Conservation (phyloP, 1,140 invertebrate genomes). For the Dendrolimus kikuchii region DNA sequence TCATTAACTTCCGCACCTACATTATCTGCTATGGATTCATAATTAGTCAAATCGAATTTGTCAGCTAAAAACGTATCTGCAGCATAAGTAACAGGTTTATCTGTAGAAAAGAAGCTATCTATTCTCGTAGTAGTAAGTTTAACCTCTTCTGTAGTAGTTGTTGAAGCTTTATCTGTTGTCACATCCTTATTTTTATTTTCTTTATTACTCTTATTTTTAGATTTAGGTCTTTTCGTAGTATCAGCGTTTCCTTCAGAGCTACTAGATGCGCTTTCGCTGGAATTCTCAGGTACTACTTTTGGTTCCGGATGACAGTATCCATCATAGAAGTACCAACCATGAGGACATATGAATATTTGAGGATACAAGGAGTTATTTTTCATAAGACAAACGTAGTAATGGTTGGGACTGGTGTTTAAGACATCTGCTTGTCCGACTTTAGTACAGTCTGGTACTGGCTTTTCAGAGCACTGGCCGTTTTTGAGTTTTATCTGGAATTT, state of each 20-base stretch:
- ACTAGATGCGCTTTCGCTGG: too few relatives aligned
- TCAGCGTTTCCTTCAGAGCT: background rate
- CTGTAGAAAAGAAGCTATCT: slow-evolving; percentile 48
- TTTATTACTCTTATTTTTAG: slow-evolving; percentile 4
- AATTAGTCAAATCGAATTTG: slow-evolving; percentile 53
- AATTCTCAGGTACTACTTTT: slow-evolving; percentile 1
- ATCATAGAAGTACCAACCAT: slow-evolving; percentile 52
- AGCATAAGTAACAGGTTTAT: slow-evolving; percentile 32
- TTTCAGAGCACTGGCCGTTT: slow-evolving; percentile 45
- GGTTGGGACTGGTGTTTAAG: slow-evolving; percentile 34
- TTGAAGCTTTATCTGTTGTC: slow-evolving; percentile 9
- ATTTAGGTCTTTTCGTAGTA: slow-evolving; percentile 1
- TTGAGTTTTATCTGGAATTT: slow-evolving; percentile 41
- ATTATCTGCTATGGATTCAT: slow-evolving; percentile 33
- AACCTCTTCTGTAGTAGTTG: slow-evolving; percentile 6
- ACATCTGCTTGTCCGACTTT: slow-evolving; percentile 37
- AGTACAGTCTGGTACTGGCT: slow-evolving; percentile 36
- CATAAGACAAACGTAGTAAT: slow-evolving; percentile 53
- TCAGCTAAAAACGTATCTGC: slow-evolving; percentile 57
- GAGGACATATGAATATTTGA: slow-evolving; percentile 58
- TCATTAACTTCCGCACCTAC: slow-evolving; percentile 14
- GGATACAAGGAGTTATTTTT: slow-evolving; percentile 33
- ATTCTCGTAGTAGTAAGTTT: slow-evolving; percentile 22
- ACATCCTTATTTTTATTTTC: slow-evolving; percentile 4
- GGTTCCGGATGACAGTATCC: slow-evolving; percentile 42